Base-by-base conservation (phyloP, 2,113 vertebrate genomes). In the Entelurus aequoreus region DNA sequence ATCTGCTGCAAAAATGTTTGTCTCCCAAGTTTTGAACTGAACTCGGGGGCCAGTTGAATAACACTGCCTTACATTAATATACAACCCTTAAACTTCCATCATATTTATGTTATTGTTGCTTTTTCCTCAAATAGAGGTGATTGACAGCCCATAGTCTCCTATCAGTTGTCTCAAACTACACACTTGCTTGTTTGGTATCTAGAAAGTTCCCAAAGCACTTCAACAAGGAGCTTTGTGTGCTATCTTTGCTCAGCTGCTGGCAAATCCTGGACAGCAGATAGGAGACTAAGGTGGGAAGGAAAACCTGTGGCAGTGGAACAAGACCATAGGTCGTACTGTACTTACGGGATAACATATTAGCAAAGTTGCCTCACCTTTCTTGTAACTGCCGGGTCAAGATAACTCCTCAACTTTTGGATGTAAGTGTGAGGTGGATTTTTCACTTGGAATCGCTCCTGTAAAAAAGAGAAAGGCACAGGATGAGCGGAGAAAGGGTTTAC, bases 351-450 rank as follows among this genome's bases (percentile, higher is more conserved):
- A 6, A 48, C 14, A 5, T 35, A 48, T 54, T 38, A 14, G 64
- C 11, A 6, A 51, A 75, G 74, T 9, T 19, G n/a, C 4, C 82
- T 95, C 90, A 98, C 96, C 96, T 98, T 98, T 84, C 94, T 91
- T 70, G 96, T 95, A 60, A 98, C 94, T 13, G 94, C 95, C 2
- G 95, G 95, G 85, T 99, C 96, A 54, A 99, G 92, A 86, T 98
- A 98, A 74, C 95, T 92, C 86, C 94, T 93, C 78, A 99, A 65
- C 85, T 98, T 97, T 76, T 94, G 94, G 82, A 98, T 95, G 69
- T 99, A 99, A 0, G 96, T 96, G 66, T 98, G 96, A 1, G 96
- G 96, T 51, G 96, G 96, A 74, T 99, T 99, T 89, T 99, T 99
- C 86, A 99, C 96, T 81, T 98, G 96, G 87, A 99, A 99, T 9